Evolutionary conservation across 2,113 vertebrate genomes (phyloP).

Genomic region (Sorex araneus): DNA sequence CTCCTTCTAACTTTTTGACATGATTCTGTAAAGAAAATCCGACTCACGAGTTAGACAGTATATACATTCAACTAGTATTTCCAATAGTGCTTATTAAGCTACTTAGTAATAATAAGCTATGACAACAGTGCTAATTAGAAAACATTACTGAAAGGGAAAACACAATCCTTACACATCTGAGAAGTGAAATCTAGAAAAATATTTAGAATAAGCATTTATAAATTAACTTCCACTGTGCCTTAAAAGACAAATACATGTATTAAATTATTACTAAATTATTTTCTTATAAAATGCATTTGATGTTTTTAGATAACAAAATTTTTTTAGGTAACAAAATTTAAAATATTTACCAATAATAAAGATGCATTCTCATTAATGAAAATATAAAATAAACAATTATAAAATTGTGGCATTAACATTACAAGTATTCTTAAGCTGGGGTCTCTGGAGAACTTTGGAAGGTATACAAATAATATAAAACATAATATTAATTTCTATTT

Average conservation of each 20-base stretch:
- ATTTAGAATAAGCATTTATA: not conserved
- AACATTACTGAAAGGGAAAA: slow-evolving; percentile 51
- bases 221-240: slow-evolving; percentile 35
- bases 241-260: slow-evolving; percentile 43
- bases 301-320: not conserved
- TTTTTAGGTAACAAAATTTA: not conserved
- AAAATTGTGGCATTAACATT: slow-evolving; percentile 27
- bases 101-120: not conserved
- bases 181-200: slow-evolving; percentile 42
- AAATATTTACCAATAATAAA: slow-evolving; percentile 57
- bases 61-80: slow-evolving; percentile 25
- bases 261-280: slow-evolving; percentile 68
- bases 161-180: slow-evolving; percentile 13
- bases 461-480: not conserved
- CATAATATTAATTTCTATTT: not conserved
- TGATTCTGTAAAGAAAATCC: slow-evolving; percentile 91
- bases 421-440: not conserved
- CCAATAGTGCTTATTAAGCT: not conserved
- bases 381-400: not conserved
- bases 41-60: slow-evolving; percentile 45
- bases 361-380: slow-evolving; percentile 48
- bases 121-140: not conserved
- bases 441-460: not conserved
- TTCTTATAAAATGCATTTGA: slow-evolving; percentile 56
- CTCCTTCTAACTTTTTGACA: slow-evolving; percentile 92